Base-by-base conservation (phyloP, 2,888 invertebrate species). In the Proisotoma minuta region DNA sequence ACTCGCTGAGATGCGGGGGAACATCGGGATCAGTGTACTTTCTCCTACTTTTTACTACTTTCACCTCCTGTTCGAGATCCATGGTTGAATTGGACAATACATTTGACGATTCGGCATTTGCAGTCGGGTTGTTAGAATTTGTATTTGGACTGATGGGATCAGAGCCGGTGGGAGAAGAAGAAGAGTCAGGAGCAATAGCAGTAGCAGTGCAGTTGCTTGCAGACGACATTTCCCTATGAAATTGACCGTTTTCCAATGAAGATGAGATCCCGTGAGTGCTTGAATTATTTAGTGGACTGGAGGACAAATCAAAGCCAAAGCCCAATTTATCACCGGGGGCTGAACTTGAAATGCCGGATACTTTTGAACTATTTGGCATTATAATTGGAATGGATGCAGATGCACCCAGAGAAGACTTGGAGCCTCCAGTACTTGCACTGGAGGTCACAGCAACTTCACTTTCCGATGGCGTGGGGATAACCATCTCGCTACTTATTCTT, bases 1-100 rank as follows among this genome's bases (percentile, higher is more conserved):
- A 65, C 57, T 65, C 61, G 50, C 63, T 65, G 12, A 68, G 40
- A 49, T 68, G 68, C 2, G 68, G 68, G 4, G 65, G 63, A 27
- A 60, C 48, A 29, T 68, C 65, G 43, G 56, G 51, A 15, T 62
- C 65, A 23, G 62, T 59, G 23, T 65, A 62, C 22, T 52, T 57
- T 34, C 59, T 23, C 52, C 53, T 43, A 15, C 58, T 53, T n/a
- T n/a, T n/a, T 4, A 54, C 53, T 40, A 18, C 34, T 40, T 15
- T 24, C 27, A n/a, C 23, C 18, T 26, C n/a, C n/a, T 60, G 48
- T 24, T 63, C 65, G 63, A 65, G 63, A 65, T 68, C 65, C 68
- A 68, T 63, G 4, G 48, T 54, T n/a, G n/a, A n/a, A n/a, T n/a
- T n/a, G n/a, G n/a, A n/a, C n/a, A n/a, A n/a, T n/a, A n/a, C n/a